Percentiles rank a stretch among this genome's conserved stretches.
Conservation (phyloP, 2,113 vertebrate genomes). For the Mus pahari region DNA sequence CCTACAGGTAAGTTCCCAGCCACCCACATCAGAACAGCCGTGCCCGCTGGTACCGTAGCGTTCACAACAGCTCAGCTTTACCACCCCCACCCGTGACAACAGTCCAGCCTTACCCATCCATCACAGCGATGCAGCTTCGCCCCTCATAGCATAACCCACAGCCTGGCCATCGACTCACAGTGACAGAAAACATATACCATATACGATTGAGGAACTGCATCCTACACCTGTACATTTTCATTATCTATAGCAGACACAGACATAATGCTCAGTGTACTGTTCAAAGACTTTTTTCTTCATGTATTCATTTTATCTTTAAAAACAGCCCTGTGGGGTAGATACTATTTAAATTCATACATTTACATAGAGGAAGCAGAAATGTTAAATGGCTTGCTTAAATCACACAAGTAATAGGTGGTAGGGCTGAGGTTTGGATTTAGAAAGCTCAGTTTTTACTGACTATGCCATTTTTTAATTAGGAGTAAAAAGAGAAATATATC, state of each 20-base stretch:
- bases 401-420: not conserved
- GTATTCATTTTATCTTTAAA: not conserved
- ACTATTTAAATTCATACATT: not conserved
- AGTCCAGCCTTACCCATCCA: not conserved
- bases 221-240: not conserved
- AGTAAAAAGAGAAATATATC: not conserved
- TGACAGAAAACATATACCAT: not conserved
- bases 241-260: not conserved
- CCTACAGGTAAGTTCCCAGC: slow-evolving; percentile 67
- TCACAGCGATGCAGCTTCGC: not conserved
- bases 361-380: slow-evolving; percentile 24
- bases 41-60: not conserved
- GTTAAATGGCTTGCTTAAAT: not conserved
- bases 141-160: not conserved
- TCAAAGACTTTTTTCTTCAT: not conserved
- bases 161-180: not conserved
- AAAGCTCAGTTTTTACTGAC: not conserved
- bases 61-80: not conserved
- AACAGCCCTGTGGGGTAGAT: not conserved
- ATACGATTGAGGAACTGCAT: not conserved
- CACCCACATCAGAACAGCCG: not conserved
- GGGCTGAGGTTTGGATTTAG: not conserved
- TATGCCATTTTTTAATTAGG: not conserved
- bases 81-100: too few relatives aligned
- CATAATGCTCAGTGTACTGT: not conserved